These are phyloP conservation scores for Aphodius sticticus DNA, from an alignment of 2,888 invertebrate species.

Conservation along the genomic window DNA sequence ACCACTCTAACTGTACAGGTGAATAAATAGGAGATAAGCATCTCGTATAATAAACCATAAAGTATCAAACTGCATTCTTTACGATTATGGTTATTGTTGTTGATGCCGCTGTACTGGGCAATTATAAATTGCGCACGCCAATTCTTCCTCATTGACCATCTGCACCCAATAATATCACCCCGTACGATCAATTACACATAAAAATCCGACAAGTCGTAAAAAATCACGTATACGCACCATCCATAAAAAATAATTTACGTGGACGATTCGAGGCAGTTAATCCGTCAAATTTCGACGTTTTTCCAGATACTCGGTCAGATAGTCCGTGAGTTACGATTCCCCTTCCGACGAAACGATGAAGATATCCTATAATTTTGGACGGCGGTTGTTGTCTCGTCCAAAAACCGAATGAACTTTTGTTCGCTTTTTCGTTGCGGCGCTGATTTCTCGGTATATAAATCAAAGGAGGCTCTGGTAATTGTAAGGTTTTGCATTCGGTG, in stretches of 20 bases:
- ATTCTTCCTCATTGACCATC: neutral
- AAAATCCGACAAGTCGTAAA: neutral
- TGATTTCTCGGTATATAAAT: neutral
- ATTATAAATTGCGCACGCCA: slow-evolving; percentile 4
- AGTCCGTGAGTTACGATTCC: neutral
- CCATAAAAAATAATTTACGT: neutral
- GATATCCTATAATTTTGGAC: slow-evolving; percentile 4
- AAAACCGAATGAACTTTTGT: neutral
- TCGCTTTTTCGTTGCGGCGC: neutral
- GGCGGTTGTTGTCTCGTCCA: neutral
- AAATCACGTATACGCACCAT: neutral
- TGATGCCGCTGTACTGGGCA: neutral
- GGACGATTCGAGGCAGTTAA: neutral
- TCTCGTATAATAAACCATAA: neutral
- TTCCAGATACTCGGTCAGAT: neutral
- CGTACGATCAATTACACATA: neutral
- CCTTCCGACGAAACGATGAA: neutral
- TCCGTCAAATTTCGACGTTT: neutral
- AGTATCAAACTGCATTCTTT: neutral
- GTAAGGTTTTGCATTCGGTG: too few relatives aligned
- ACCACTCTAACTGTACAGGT: neutral
- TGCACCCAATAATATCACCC: neutral
- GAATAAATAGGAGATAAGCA: neutral
- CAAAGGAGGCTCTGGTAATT: neutral
- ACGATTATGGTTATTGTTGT: neutral